Base-by-base conservation (phyloP, 2,797 vertebrate genomes). In the Acestrorhynchus altus region DNA sequence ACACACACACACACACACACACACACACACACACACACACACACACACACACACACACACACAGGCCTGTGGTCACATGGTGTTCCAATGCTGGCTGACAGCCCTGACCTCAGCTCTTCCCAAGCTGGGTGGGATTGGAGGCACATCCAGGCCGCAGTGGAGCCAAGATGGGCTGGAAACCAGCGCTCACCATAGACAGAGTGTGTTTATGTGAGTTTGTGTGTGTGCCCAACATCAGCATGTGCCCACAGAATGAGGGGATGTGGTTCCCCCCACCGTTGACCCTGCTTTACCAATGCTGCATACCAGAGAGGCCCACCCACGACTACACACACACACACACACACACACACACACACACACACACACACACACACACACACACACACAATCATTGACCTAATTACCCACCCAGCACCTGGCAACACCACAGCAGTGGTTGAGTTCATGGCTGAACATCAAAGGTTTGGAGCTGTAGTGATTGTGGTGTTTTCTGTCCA, bases 71-170 rank as follows among this genome's bases (percentile, higher is more conserved):
- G 93, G 93, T 92, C 86, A 84, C 87, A 90, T 90, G 92, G 89
- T 89, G 90, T 90, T 89, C 89, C 86, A 86, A 70, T 77, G 86
- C 89, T 91, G 91, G 89, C 90, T 86, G 88, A 87, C 88, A 88
- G 81, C 90, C 89, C 87, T 86, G 87, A 92, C 92, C 91, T 93
- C 91, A 91, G 89, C 88, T 92, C 91, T 92, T 93, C 92, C 91
- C 89, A 90, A 92, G 89, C 89, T 94, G 93, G 92, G 92, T 94
- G 92, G 93, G 91, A 93, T 93, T 88, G 87, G 85, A 87, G 88
- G 78, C 57, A 18, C 56, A 84, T 83, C 82, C 79, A 81, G 81
- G 67, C 79, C 72, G 81, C 83, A 89, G 83, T 76, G 80, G 76
- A 74, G 83, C 83, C 85, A 77, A 84, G 84, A 80, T 83, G 85